Evolutionary conservation across 2,113 vertebrate genomes (phyloP).

Genomic region (Oenanthe oenanthe): DNA sequence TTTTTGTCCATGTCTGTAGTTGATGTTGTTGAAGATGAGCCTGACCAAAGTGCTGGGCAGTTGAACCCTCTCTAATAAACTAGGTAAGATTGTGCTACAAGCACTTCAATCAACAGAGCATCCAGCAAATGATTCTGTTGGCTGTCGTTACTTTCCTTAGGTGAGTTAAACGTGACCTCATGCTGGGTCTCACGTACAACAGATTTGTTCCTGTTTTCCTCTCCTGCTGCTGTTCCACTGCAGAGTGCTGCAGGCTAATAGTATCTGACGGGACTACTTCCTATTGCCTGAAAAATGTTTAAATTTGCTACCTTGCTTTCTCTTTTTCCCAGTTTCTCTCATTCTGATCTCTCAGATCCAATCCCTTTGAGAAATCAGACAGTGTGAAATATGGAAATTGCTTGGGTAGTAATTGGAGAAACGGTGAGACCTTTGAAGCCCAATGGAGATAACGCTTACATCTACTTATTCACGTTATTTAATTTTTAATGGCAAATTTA

Average conservation of each 20-base stretch:
- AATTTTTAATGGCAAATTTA: constrained; percentile 89
- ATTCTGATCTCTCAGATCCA: constrained; percentile 74
- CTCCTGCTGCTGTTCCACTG: constrained; percentile 20
- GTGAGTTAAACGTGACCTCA: background rate
- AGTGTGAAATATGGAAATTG: constrained; percentile 84
- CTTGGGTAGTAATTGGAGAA: constrained; percentile 80
- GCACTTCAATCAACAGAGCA: background rate
- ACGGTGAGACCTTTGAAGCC: constrained; percentile 78
- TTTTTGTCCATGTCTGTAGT: background rate
- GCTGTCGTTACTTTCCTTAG: background rate
- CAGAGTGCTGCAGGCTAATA: constrained; percentile 37
- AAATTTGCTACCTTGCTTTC: constrained; percentile 16
- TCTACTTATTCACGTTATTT: constrained; percentile 83
- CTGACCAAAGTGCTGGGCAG: background rate
- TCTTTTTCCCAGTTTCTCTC: constrained; percentile 43
- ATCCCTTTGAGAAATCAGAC: constrained; percentile 81
- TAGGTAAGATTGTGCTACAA: background rate
- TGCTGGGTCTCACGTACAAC: constrained; percentile 21
- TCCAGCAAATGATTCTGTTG: background rate
- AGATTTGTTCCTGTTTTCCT: constrained; percentile 54
- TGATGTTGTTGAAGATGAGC: background rate
- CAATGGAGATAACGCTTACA: constrained; percentile 79
- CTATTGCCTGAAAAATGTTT: constrained; percentile 34
- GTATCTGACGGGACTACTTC: constrained; percentile 24
- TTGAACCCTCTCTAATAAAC: background rate